These are phyloP conservation scores for Ptiloglossa arizonensis DNA, from an alignment of 1,140 invertebrate species.

Conservation along the genomic window DNA sequence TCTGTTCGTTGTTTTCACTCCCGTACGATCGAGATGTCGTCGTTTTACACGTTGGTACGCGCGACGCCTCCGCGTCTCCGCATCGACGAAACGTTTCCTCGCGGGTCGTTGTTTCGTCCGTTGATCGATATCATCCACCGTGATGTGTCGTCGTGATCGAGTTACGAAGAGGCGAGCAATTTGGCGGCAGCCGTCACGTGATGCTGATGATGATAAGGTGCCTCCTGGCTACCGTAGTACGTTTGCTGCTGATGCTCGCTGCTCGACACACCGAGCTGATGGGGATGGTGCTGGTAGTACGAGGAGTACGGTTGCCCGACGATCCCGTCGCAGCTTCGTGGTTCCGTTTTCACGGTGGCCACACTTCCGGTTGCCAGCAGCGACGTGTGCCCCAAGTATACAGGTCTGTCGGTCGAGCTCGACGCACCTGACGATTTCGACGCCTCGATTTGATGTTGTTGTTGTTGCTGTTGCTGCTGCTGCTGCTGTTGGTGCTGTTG, in stretches of 20 bases:
- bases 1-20: no score
- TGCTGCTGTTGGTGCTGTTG: slow-evolving; percentile 60
- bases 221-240: slow-evolving; percentile 77
- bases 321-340: slow-evolving; percentile 78
- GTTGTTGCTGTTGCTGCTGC: slow-evolving; percentile 68
- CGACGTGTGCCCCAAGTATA: slow-evolving; percentile 79
- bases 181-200: slow-evolving; percentile 91
- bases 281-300: slow-evolving; percentile 80
- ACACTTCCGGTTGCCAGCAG: slow-evolving; percentile 72
- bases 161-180: slow-evolving; percentile 89
- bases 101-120: background rate
- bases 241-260: slow-evolving; percentile 78
- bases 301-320: slow-evolving; percentile 77
- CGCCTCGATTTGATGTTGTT: slow-evolving; percentile 75
- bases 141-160: background rate
- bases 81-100: background rate
- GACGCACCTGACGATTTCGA: slow-evolving; percentile 71
- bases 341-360: slow-evolving; percentile 80
- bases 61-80: no score
- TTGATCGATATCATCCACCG: background rate
- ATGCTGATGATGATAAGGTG: slow-evolving; percentile 89
- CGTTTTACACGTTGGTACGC: no score
- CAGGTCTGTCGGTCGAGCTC: slow-evolving; percentile 73
- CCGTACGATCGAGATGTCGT: no score
- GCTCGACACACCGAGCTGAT: slow-evolving; percentile 75